Evolutionary conservation across 2,888 invertebrate genomes (phyloP), one percentile per base, ranked within the genome.

Genomic region (Eupithecia tripunctaria): DNA sequence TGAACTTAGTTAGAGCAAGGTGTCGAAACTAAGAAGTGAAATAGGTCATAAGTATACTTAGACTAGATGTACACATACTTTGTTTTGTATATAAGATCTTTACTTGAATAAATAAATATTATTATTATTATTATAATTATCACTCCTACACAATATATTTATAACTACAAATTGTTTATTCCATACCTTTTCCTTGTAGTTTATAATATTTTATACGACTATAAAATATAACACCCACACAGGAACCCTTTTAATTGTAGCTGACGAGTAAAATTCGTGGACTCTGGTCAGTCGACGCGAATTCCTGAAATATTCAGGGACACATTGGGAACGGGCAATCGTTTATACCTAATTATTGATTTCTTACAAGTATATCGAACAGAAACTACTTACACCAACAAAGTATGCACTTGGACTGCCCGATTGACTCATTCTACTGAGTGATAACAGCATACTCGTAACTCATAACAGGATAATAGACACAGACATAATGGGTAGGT

Each of bases 221-320:
- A 56, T 56, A 51, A 51, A 47, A 51, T 21, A 25, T 4, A 51
- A 21, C 51, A 21, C 10, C 51, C 51, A 51, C 51, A 25, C 56
- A 12, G 56, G 8, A 51, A 51, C 21, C n/a, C 47, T 21, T 51
- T 14, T 56, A 21, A 51, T 21, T 56, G 25, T 56, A 56, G 56
- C 4, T 56, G 56, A 56, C 5, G 4, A 25, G 12, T 25, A 25
- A 56, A 95, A 97, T 97, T 96, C 97, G 97, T 95, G 97, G 97
- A 98, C 98, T 97, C 97, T 97, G 97, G 97, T 95, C 97, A 97
- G 97, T 98, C 98, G 90, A 98, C 97, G 96, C 97, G 97, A 97
- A 97, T 87, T 84, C 78, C 90, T 86, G 32, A 25, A 74, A 73
- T 64, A 59, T 29, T 56, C 14, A 51, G 8, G 21, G 14, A 56